phyloP scores from a whole-genome alignment of 2,113 vertebrate genomes.

The Heterochromis multidens region DNA sequence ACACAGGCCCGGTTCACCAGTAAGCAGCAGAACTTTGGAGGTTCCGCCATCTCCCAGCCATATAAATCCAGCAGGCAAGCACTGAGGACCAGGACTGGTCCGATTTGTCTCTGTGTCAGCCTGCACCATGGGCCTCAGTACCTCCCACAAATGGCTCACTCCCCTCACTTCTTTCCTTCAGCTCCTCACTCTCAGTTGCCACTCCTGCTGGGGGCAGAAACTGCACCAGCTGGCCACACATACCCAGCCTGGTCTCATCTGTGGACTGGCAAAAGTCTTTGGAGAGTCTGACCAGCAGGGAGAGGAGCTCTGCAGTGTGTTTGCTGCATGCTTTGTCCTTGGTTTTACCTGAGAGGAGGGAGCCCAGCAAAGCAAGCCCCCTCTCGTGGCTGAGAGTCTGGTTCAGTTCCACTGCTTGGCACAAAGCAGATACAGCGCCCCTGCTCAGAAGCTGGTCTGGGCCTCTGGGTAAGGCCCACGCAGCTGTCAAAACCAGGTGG shows the following conservation, averaged over 20 bases:
- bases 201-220: slow-evolving; percentile 81
- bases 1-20: slow-evolving; percentile 95
- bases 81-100: slow-evolving; percentile 83
- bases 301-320: slow-evolving; percentile 76
- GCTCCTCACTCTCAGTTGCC: slow-evolving; percentile 19
- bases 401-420: slow-evolving; percentile 79
- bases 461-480: slow-evolving; percentile 81
- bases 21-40: slow-evolving; percentile 84
- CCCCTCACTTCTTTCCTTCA: slow-evolving; percentile 71
- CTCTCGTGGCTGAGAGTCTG: slow-evolving; percentile 75
- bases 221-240: slow-evolving; percentile 80
- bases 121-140: slow-evolving; percentile 80
- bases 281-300: slow-evolving; percentile 76
- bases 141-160: slow-evolving; percentile 77
- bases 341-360: slow-evolving; percentile 73
- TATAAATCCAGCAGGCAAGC: slow-evolving; percentile 85
- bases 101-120: slow-evolving; percentile 82
- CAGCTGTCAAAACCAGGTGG: slow-evolving; percentile 85
- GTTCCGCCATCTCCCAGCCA: slow-evolving; percentile 77
- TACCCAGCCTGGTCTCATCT: slow-evolving; percentile 78
- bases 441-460: slow-evolving; percentile 83
- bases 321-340: slow-evolving; percentile 84
- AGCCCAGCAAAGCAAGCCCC: slow-evolving; percentile 79
- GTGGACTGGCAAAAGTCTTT: slow-evolving; percentile 79
- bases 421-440: slow-evolving; percentile 82